phyloP scores from a whole-genome alignment of 1,140 invertebrate genomes.

The Papilio aristodemus region DNA sequence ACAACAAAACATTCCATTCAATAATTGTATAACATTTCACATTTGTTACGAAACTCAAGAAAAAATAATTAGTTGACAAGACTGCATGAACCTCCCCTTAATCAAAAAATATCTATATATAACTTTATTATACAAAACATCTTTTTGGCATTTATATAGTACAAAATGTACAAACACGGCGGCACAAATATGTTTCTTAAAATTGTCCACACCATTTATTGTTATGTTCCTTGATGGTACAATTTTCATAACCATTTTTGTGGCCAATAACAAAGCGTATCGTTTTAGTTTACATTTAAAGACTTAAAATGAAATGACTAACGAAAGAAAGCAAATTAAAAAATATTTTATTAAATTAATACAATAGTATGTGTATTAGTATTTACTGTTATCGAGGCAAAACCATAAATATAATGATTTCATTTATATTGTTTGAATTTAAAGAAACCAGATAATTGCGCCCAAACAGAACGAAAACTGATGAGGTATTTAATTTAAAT shows the following conservation, averaged over 20 bases:
- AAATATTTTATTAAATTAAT: not conserved
- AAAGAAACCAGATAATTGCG: too few relatives aligned
- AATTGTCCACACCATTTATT: conserved; percentile 27
- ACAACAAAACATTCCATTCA: conserved; percentile 27
- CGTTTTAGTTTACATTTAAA: conserved; percentile 28
- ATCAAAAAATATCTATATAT: conserved; percentile 47
- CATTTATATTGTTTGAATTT: too few relatives aligned
- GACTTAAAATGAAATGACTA: conserved; percentile 28
- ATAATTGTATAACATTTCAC: not conserved
- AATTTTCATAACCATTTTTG: conserved; percentile 29
- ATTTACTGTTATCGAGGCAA: not conserved
- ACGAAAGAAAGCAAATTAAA: conserved; percentile 13
- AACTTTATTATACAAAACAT: conserved; percentile 53
- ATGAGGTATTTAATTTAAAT: not conserved
- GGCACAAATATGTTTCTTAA: conserved; percentile 30
- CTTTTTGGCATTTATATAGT: conserved; percentile 73
- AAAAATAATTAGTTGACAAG: conserved; percentile 21
- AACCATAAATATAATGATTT: not conserved
- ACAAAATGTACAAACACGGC: conserved; percentile 58
- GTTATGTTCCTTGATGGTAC: not conserved
- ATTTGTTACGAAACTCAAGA: conserved; percentile 30
- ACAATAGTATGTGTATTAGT: not conserved
- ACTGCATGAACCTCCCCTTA: conserved; percentile 33
- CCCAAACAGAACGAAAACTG: too few relatives aligned
- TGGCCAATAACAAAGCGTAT: conserved; percentile 34